A percentile compares a stretch with the other conserved stretches of the same genome.
Evolutionary conservation across 2,797 vertebrate species (phyloP).

Genomic region (Buceros bicornis): DNA sequence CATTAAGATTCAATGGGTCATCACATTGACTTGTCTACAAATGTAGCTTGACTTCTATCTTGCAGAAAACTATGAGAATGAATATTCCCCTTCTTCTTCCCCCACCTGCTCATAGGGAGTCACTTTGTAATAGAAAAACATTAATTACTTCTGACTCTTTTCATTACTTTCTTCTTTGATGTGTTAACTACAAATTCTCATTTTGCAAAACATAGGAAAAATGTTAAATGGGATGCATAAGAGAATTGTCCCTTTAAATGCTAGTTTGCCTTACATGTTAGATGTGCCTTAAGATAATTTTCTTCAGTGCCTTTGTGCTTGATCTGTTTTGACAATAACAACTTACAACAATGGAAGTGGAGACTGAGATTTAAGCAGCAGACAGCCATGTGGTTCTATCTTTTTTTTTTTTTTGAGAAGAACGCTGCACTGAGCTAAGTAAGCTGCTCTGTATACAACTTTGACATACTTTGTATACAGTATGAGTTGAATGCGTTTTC

Average conservation of each 20-base stretch:
- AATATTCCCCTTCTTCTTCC: background rate
- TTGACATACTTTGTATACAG: background rate
- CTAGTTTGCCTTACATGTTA: background rate
- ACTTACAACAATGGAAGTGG: background rate
- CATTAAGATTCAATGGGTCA: background rate
- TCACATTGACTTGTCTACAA: background rate
- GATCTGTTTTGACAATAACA: constrained; percentile 26
- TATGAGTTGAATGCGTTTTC: background rate
- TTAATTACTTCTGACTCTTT: background rate
- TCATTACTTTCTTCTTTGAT: background rate
- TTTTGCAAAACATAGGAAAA: background rate
- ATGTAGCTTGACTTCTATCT: background rate
- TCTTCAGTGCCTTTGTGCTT: background rate
- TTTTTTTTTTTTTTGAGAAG: background rate
- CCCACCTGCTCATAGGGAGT: background rate
- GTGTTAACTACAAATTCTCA: background rate
- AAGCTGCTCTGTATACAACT: background rate
- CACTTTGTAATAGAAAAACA: background rate
- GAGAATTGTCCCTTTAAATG: background rate
- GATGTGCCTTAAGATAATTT: background rate
- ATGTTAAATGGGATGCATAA: background rate
- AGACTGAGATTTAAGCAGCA: background rate
- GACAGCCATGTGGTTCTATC: background rate
- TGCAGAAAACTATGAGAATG: background rate
- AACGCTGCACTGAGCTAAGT: background rate